Evolutionary conservation across 2,797 vertebrate species (phyloP).

Genomic region (Streptopelia turtur): DNA sequence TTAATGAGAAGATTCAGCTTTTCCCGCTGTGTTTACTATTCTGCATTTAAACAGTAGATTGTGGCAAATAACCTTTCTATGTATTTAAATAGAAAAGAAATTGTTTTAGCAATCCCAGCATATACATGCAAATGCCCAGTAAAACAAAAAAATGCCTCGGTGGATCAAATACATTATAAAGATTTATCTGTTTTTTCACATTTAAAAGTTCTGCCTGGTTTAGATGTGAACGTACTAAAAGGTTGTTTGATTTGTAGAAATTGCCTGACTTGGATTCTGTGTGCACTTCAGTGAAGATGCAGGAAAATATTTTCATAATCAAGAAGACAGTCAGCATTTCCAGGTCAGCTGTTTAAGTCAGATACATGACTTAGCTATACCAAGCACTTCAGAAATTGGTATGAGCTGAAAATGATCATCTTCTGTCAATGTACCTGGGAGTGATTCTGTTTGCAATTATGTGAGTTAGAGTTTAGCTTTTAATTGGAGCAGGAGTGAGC

Average conservation of each 20-base stretch:
- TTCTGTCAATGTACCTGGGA: slow-evolving; percentile 41
- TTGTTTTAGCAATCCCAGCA: neutral
- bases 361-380: neutral
- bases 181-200: neutral
- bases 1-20: neutral
- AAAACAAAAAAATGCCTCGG: neutral
- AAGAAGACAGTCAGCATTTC: slow-evolving; percentile 19
- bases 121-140: neutral
- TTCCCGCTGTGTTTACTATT: neutral
- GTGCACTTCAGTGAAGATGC: neutral
- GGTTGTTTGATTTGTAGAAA: slow-evolving; percentile 31
- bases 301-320: neutral
- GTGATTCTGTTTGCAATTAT: neutral
- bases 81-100: neutral
- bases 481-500: slow-evolving; percentile 31
- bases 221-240: neutral
- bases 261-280: neutral
- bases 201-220: neutral
- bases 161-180: neutral
- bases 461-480: slow-evolving; percentile 40
- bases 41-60: neutral
- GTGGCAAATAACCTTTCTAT: neutral
- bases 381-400: neutral
- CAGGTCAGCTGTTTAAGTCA: slow-evolving; percentile 20
- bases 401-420: neutral